A percentile compares a stretch with the other conserved stretches of the same genome.
Evolutionary conservation across 2,888 invertebrate genomes (phyloP).

Genomic region (Eumerus sabulonum): DNA sequence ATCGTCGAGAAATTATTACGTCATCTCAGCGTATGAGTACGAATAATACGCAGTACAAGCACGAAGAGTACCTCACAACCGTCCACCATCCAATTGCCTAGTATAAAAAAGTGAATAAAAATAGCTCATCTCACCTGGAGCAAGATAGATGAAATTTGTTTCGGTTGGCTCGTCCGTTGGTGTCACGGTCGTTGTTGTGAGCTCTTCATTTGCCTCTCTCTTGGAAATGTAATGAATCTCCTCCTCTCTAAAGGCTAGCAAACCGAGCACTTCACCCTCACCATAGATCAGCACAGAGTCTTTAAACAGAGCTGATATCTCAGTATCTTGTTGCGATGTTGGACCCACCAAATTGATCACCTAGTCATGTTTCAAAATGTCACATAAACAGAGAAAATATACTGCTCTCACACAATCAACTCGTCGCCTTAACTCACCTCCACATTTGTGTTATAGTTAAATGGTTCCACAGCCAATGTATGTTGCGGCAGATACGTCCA

Average conservation of each 20-base stretch:
- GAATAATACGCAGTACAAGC: not conserved
- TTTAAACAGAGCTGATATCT: slow-evolving; percentile 82
- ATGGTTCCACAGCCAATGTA: slow-evolving; percentile 81
- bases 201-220: slow-evolving; percentile 72
- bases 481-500: slow-evolving; percentile 82
- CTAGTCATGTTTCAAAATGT: slow-evolving; percentile 73
- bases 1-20: slow-evolving; percentile 11
- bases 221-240: slow-evolving; percentile 76
- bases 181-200: slow-evolving; percentile 74
- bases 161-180: slow-evolving; percentile 76
- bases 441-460: slow-evolving; percentile 82
- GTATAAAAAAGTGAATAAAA: slow-evolving; percentile 19
- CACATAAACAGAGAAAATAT: too few relatives aligned
- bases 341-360: slow-evolving; percentile 81
- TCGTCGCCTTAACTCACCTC: slow-evolving; percentile 77
- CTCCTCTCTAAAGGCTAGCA: slow-evolving; percentile 80
- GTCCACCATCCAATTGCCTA: not conserved
- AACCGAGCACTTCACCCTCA: slow-evolving; percentile 81
- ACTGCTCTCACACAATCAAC: not conserved
- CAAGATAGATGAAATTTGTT: slow-evolving; percentile 80
- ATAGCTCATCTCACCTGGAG: slow-evolving; percentile 78
- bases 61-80: too few relatives aligned
- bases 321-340: slow-evolving; percentile 82
- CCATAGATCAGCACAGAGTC: slow-evolving; percentile 82
- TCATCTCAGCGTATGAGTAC: too few relatives aligned